Evolutionary conservation across 2,888 invertebrate species (phyloP).

Genomic region (Meteorus cinctellus): DNA sequence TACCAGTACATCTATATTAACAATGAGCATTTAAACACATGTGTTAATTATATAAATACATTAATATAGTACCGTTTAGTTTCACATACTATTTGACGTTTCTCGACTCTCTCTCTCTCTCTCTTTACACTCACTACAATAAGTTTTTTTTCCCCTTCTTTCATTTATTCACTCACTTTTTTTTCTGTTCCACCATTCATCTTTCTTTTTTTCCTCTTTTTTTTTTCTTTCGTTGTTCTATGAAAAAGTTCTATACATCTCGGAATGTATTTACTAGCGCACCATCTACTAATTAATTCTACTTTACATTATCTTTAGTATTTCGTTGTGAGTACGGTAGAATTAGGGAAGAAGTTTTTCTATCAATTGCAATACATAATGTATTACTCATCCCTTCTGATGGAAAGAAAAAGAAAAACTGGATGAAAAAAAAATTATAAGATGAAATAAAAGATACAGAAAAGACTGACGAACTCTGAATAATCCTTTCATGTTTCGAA

Average conservation of each 20-base stretch:
- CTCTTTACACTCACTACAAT: slow-evolving; percentile 32
- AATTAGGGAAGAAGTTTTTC: slow-evolving; percentile 15
- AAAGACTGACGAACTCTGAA: neutral
- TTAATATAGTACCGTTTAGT: slow-evolving; percentile 33
- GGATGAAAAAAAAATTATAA: slow-evolving; percentile 4
- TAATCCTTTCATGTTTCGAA: neutral
- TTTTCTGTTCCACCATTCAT: slow-evolving; percentile 18
- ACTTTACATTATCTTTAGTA: slow-evolving; percentile 47
- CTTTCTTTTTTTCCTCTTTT: slow-evolving; percentile 2
- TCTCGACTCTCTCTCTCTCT: slow-evolving; percentile 25
- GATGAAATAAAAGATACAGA: neutral
- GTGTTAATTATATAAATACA: slow-evolving; percentile 47
- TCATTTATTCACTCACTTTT: slow-evolving; percentile 1
- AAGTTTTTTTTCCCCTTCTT: slow-evolving; percentile 30
- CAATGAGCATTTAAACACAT: slow-evolving; percentile 63
- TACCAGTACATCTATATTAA: slow-evolving; percentile 69
- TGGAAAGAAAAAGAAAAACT: slow-evolving; percentile 4
- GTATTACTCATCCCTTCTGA: neutral
- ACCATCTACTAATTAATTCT: slow-evolving; percentile 44
- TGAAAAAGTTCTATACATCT: slow-evolving; percentile 24
- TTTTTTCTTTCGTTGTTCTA: slow-evolving; percentile 6
- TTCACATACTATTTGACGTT: slow-evolving; percentile 15
- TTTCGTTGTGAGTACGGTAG: slow-evolving; percentile 37
- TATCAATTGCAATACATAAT: slow-evolving; percentile 5
- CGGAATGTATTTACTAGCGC: slow-evolving; percentile 45